phyloP scores from a whole-genome alignment of 2,113 vertebrate genomes.

The Penelope pileata region DNA sequence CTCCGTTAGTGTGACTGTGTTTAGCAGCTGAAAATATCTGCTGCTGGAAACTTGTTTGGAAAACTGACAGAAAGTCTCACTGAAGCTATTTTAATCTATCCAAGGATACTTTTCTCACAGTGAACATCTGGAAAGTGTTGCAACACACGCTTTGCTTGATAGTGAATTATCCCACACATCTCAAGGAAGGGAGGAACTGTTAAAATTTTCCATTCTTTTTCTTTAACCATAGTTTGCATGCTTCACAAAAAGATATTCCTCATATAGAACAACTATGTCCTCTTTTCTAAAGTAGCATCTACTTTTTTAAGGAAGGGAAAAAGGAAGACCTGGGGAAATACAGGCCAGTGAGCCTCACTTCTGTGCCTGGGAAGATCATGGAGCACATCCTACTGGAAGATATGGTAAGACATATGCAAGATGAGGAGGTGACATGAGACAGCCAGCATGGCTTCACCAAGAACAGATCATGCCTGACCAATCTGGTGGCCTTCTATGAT shows the following conservation, averaged over 20 bases:
- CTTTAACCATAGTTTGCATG: not conserved
- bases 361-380: too few relatives aligned
- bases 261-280: not conserved
- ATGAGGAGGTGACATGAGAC: too few relatives aligned
- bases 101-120: not conserved
- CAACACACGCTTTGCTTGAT: not conserved
- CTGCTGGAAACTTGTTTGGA: not conserved
- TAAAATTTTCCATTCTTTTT: not conserved
- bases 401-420: too few relatives aligned
- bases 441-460: too few relatives aligned
- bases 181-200: not conserved
- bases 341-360: too few relatives aligned
- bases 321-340: not conserved
- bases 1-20: not conserved
- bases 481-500: too few relatives aligned
- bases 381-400: too few relatives aligned
- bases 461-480: too few relatives aligned
- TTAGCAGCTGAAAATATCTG: not conserved
- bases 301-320: not conserved
- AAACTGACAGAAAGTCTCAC: not conserved
- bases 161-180: not conserved
- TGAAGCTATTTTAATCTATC: not conserved
- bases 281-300: not conserved
- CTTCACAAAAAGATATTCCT: not conserved
- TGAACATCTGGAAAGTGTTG: constrained; percentile 10